Percentiles rank a stretch among this genome's conserved stretches.
Evolutionary conservation across 2,888 invertebrate genomes (phyloP).

Genomic region (Leptura quadrifasciata): DNA sequence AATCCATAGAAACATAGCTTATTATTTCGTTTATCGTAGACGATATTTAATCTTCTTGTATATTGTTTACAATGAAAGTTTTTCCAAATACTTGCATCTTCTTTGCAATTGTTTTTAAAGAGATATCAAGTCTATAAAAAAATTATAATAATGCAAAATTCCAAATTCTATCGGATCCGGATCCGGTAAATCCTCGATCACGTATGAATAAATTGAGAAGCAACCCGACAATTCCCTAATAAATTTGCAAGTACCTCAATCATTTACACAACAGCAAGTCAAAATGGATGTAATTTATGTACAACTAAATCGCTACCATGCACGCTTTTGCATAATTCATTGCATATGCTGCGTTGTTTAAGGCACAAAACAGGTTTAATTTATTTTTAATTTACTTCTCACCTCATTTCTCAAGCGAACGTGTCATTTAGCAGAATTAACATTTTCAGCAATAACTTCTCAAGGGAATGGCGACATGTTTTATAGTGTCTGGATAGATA

Average conservation of each 20-base stretch:
- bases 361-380: neutral
- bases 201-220: too few species aligned
- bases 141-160: too few species aligned
- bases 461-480: neutral
- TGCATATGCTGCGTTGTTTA: neutral
- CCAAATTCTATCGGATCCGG: too few species aligned
- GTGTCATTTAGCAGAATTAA: neutral
- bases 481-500: neutral
- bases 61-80: too few species aligned
- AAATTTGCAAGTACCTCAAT: neutral
- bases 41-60: too few species aligned
- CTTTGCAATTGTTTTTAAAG: too few species aligned
- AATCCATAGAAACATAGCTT: too few species aligned
- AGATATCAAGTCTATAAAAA: too few species aligned
- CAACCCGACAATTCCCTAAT: too few species aligned
- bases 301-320: neutral
- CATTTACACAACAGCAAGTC: neutral
- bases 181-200: too few species aligned
- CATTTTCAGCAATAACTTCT: constrained; percentile 2
- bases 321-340: neutral
- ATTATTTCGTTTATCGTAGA: too few species aligned
- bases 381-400: neutral
- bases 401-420: neutral
- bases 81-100: too few species aligned
- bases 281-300: neutral